Conservation (phyloP, 2,888 invertebrate species). For the Chrysotoxum bicinctum region DNA sequence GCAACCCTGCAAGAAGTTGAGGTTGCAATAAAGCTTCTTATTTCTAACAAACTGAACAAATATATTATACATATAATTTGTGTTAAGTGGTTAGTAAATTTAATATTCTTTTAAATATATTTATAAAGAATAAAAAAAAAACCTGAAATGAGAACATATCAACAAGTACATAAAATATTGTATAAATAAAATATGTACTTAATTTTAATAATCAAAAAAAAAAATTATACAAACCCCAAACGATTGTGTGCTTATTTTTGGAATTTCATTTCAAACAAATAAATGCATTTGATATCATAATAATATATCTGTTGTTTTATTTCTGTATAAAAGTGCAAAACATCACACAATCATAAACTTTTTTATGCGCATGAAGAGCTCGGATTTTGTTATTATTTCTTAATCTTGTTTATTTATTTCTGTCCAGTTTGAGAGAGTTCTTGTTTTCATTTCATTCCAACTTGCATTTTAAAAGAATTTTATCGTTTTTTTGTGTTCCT, state of each 20-base stretch:
- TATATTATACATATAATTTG: no score
- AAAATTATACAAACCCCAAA: background rate
- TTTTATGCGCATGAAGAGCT: constrained; percentile 2
- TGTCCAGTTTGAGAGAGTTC: constrained; percentile 1
- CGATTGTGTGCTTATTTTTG: constrained; percentile 46
- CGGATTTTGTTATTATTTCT: constrained; percentile 2
- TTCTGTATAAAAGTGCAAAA: background rate
- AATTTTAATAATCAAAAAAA: background rate
- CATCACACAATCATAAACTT: background rate
- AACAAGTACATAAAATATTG: constrained; percentile 49
- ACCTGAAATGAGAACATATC: constrained; percentile 45
- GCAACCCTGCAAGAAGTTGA: no score
- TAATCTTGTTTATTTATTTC: constrained; percentile 16
- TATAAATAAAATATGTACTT: background rate
- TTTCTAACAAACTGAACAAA: no score
- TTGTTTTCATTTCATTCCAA: background rate
- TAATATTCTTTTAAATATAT: no score
- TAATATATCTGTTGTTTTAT: background rate
- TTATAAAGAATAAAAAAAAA: background rate
- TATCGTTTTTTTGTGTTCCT: background rate
- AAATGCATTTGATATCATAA: constrained; percentile 20
- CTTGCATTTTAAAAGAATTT: background rate
- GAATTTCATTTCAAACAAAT: constrained; percentile 28
- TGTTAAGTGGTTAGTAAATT: no score
- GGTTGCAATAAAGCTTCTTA: no score